Conservation (phyloP, 53 echinoderm and acorn worm species). For the Actinopyga echinites region DNA sequence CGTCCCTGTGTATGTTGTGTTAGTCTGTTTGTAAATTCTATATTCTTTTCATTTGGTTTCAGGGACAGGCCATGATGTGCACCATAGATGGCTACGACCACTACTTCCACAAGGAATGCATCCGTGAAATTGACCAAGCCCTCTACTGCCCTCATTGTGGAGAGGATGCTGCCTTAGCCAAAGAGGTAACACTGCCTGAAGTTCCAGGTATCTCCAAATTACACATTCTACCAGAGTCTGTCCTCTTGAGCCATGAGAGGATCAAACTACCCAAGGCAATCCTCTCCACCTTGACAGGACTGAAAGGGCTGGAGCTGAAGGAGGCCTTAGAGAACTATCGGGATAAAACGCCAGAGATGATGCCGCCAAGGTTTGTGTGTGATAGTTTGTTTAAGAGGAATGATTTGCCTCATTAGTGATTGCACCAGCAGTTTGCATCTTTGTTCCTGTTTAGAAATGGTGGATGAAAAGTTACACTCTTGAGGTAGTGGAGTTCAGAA, state of each 20-base stretch:
- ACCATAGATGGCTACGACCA: constrained; percentile 74
- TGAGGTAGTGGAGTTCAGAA: too few species aligned
- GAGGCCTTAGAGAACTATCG: constrained; percentile 5
- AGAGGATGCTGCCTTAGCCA: constrained; percentile 65
- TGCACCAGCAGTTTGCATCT: too few species aligned
- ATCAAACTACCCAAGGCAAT: constrained; percentile 71
- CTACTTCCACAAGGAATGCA: constrained; percentile 96
- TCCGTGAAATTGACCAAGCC: constrained; percentile 80
- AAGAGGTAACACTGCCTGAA: constrained; percentile 69
- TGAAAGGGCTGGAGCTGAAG: constrained; percentile 34
- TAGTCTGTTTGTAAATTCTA: neutral
- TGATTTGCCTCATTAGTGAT: too few species aligned
- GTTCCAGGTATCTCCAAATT: constrained; percentile 58
- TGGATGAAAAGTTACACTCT: too few species aligned
- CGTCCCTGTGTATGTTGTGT: neutral
- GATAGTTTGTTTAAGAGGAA: neutral
- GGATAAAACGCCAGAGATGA: neutral
- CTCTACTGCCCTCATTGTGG: constrained; percentile 99
- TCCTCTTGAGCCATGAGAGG: constrained; percentile 69
- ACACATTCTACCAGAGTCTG: constrained; percentile 65
- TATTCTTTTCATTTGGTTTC: neutral
- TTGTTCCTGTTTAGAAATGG: too few species aligned
- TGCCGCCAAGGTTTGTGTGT: constrained; percentile 42
- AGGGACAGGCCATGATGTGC: constrained; percentile 86
- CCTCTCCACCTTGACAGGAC: constrained; percentile 68